Conservation (phyloP, 2,888 invertebrate species). For the Leucoma salicis region DNA sequence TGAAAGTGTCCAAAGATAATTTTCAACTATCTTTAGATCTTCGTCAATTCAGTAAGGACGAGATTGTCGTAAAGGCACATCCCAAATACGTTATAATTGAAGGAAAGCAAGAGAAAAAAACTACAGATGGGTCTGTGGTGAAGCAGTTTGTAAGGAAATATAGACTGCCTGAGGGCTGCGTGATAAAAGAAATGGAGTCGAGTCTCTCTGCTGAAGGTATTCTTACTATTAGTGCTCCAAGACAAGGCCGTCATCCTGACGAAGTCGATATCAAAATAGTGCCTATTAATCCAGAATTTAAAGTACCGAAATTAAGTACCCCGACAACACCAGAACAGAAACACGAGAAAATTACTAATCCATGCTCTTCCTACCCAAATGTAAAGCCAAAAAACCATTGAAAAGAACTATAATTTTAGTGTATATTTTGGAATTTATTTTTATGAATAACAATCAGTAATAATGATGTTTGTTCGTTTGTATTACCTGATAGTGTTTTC, state of each 20-base stretch:
- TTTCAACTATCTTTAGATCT: conserved; percentile 64
- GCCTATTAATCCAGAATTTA: conserved; percentile 31
- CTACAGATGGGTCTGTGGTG: conserved; percentile 46
- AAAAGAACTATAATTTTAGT: too few species aligned
- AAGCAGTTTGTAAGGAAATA: conserved; percentile 61
- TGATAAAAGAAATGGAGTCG: conserved; percentile 47
- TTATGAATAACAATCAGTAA: too few species aligned
- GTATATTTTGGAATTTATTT: too few species aligned
- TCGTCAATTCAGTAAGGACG: conserved; percentile 53
- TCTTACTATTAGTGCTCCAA: conserved; percentile 55
- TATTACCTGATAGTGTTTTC: too few species aligned
- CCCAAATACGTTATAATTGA: conserved; percentile 62
- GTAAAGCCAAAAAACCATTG: conserved; percentile 3
- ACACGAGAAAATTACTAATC: neutral
- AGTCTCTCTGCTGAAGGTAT: conserved; percentile 52
- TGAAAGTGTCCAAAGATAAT: conserved; percentile 54
- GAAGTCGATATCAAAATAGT: conserved; percentile 45
- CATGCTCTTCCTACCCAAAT: conserved; percentile 2
- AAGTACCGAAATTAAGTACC: too few species aligned
- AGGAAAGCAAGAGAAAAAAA: conserved; percentile 58
- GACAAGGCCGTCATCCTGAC: conserved; percentile 38
- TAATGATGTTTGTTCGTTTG: too few species aligned
- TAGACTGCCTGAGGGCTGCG: conserved; percentile 60
- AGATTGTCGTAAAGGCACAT: conserved; percentile 60
- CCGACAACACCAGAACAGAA: neutral